These are phyloP conservation scores for Bovichtus variegatus DNA, from an alignment of 2,797 vertebrate genomes.

Conservation along the genomic window DNA sequence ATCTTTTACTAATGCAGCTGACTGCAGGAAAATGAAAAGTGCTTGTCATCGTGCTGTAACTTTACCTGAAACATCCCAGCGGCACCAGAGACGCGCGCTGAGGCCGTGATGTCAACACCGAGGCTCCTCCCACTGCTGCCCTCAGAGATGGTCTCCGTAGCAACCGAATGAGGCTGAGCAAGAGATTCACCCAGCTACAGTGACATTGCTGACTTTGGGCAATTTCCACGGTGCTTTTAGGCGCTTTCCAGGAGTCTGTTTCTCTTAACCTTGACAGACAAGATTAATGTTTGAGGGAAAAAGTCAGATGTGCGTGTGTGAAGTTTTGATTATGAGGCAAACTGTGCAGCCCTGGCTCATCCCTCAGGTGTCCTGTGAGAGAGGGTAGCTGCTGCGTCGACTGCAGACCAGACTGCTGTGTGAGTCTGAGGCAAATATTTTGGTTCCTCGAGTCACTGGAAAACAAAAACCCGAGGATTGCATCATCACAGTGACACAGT, in stretches of 20 bases:
- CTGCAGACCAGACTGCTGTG: conserved; percentile 19
- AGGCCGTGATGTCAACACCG: conserved; percentile 74
- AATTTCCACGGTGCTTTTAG: conserved; percentile 23
- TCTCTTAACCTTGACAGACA: background rate
- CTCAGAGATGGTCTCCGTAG: conserved; percentile 76
- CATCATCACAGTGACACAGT: conserved; percentile 49
- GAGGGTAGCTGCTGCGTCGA: background rate
- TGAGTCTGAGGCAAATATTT: conserved; percentile 29
- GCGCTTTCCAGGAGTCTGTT: background rate
- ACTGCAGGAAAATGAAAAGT: conserved; percentile 59
- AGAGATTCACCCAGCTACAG: conserved; percentile 57
- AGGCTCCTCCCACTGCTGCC: conserved; percentile 70
- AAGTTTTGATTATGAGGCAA: conserved; percentile 5
- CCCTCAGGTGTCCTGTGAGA: conserved; percentile 47
- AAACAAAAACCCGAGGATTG: conserved; percentile 42
- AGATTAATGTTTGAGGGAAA: background rate
- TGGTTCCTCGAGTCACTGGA: conserved; percentile 38
- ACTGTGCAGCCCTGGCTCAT: conserved; percentile 1
- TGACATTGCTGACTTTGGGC: conserved; percentile 51
- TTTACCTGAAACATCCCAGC: conserved; percentile 67
- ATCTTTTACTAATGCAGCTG: conserved; percentile 30
- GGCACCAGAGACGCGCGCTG: conserved; percentile 53
- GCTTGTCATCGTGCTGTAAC: conserved; percentile 69
- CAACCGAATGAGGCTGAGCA: conserved; percentile 73
- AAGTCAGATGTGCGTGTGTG: conserved; percentile 2